A percentile compares a stretch with the other conserved stretches of the same genome.
Evolutionary conservation across 2,888 invertebrate species (phyloP).

Genomic region (Hypercompe scribonia): DNA sequence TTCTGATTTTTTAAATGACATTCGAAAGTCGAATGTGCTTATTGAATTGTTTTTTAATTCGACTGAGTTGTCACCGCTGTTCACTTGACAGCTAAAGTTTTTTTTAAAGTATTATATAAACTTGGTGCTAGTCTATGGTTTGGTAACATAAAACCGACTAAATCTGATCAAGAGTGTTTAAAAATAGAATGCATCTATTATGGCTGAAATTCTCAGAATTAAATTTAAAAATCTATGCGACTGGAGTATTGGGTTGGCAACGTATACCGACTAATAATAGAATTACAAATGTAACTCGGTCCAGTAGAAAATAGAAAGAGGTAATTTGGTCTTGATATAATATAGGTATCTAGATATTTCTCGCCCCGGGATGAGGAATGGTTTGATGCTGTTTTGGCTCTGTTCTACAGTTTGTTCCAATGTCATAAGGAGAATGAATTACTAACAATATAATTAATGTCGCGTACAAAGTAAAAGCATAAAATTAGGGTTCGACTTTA

Average conservation of each 20-base stretch:
- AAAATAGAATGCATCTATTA: constrained; percentile 34
- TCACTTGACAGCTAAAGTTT: not conserved
- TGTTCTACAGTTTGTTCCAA: constrained; percentile 21
- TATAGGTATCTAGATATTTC: constrained; percentile 28
- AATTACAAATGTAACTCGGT: constrained; percentile 52
- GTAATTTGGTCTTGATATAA: constrained; percentile 40
- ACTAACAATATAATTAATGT: constrained; percentile 20
- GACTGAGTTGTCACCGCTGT: not conserved
- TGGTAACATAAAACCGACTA: constrained; percentile 11
- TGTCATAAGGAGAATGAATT: constrained; percentile 29
- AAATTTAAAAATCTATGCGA: constrained; percentile 39
- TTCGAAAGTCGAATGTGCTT: not conserved
- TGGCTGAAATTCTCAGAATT: constrained; percentile 35
- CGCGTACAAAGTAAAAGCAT: constrained; percentile 25
- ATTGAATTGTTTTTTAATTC: not conserved
- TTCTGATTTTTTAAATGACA: not conserved
- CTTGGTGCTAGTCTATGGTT: not conserved
- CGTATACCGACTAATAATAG: constrained; percentile 62
- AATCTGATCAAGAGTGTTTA: constrained; percentile 16
- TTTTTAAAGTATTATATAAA: not conserved
- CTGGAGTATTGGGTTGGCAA: constrained; percentile 69
- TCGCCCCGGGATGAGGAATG: constrained; percentile 38
- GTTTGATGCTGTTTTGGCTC: constrained; percentile 38
- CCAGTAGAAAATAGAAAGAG: constrained; percentile 55
- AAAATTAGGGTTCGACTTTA: constrained; percentile 34